A percentile compares a stretch with the other conserved stretches of the same genome.
These are phyloP conservation scores for Papilio demoleus DNA, from an alignment of 2,888 invertebrate species.

Conservation along the genomic window DNA sequence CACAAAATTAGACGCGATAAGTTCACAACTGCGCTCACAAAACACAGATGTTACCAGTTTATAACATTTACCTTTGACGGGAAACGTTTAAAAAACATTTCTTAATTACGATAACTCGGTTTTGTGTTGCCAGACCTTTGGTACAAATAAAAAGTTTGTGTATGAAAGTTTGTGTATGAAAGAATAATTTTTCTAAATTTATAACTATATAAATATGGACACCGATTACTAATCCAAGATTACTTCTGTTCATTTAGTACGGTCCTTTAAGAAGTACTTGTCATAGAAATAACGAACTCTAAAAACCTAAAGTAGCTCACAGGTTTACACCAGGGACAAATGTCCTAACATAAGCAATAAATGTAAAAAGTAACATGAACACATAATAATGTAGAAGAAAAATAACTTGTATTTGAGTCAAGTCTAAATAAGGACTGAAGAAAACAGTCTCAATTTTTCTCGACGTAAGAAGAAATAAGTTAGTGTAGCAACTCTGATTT, in stretches of 20 bases:
- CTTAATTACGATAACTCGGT: background rate
- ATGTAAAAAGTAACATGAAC: background rate
- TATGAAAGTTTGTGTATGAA: no score
- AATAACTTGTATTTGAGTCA: conserved; percentile 3
- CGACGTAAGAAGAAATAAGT: conserved; percentile 42
- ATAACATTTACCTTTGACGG: background rate
- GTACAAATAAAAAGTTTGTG: no score
- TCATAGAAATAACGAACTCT: background rate
- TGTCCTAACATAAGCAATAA: background rate
- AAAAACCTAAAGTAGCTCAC: background rate
- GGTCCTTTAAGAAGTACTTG: background rate
- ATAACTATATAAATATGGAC: no score
- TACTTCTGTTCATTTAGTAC: no score
- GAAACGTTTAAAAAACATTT: background rate
- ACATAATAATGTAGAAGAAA: conserved; percentile 15
- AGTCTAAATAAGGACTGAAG: conserved; percentile 10
- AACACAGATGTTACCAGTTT: conserved; percentile 20
- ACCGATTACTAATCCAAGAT: no score
- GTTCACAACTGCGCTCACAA: conserved; percentile 59
- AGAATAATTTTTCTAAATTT: no score
- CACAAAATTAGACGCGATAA: conserved; percentile 74
- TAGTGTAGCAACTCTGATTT: conserved; percentile 46
- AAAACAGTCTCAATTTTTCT: conserved; percentile 28
- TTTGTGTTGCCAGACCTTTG: background rate
- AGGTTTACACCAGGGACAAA: background rate